These are phyloP conservation scores for Bubo blakistoni DNA, from an alignment of 2,113 vertebrate genomes.

Conservation along the genomic window DNA sequence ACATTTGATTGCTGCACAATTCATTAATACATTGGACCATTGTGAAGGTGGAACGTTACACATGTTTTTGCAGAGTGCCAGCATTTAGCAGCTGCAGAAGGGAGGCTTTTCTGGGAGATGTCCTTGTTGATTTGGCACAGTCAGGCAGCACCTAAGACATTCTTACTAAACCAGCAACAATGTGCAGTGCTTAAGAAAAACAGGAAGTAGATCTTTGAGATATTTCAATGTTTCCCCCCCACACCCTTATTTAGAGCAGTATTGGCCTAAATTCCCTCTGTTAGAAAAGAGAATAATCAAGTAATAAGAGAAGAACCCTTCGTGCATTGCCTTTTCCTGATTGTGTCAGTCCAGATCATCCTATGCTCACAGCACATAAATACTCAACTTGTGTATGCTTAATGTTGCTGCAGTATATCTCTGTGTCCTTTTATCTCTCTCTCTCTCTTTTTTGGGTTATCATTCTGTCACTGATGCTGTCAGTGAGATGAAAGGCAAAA, in stretches of 20 bases:
- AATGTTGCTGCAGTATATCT: neutral
- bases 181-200: neutral
- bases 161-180: neutral
- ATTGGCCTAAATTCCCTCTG: constrained; percentile 19
- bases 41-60: neutral
- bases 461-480: constrained; percentile 12
- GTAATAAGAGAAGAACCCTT: constrained; percentile 31
- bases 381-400: neutral
- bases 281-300: constrained; percentile 52
- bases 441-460: neutral
- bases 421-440: constrained; percentile 15
- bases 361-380: neutral
- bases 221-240: neutral
- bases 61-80: neutral
- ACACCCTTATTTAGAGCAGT: neutral
- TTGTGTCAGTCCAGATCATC: neutral
- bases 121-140: neutral
- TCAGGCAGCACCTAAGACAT: neutral
- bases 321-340: constrained; percentile 26
- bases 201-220: neutral
- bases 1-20: neutral
- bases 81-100: neutral
- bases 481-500: constrained; percentile 52
- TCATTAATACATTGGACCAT: neutral
- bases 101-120: neutral